Conservation (phyloP, 2,888 invertebrate genomes). For the Meiosimyza decipiens region DNA sequence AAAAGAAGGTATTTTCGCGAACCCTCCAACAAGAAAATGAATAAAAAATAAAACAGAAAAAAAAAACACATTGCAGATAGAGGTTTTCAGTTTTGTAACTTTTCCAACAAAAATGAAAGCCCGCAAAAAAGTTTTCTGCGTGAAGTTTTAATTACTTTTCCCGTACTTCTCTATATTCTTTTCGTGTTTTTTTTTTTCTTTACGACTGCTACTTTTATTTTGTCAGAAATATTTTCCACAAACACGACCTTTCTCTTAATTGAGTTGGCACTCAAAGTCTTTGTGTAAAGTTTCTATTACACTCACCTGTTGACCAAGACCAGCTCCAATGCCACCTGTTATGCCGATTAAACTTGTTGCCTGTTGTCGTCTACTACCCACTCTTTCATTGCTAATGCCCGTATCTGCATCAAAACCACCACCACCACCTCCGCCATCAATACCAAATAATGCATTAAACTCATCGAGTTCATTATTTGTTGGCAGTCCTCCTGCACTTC, state of each 20-base stretch:
- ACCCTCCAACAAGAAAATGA: no score
- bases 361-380: no score
- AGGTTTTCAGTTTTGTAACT: no score
- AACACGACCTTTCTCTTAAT: background rate
- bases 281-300: slow-evolving; percentile 2
- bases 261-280: slow-evolving; percentile 2
- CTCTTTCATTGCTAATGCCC: no score
- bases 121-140: no score
- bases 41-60: no score
- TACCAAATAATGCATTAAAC: slow-evolving; percentile 37
- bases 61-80: no score
- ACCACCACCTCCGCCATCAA: slow-evolving; percentile 15
- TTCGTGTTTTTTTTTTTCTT: background rate
- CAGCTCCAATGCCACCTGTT: slow-evolving; percentile 7
- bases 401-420: background rate
- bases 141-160: slow-evolving; percentile 18
- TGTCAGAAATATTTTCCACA: no score
- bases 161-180: background rate
- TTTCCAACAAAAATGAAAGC: no score
- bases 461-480: slow-evolving; percentile 36
- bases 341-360: background rate
- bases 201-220: background rate
- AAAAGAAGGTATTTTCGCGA: no score
- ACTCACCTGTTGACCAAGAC: slow-evolving; percentile 52
- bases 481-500: slow-evolving; percentile 17